Base-by-base conservation (phyloP, 2,888 invertebrate species). In the Adelognathus sp. region DNA sequence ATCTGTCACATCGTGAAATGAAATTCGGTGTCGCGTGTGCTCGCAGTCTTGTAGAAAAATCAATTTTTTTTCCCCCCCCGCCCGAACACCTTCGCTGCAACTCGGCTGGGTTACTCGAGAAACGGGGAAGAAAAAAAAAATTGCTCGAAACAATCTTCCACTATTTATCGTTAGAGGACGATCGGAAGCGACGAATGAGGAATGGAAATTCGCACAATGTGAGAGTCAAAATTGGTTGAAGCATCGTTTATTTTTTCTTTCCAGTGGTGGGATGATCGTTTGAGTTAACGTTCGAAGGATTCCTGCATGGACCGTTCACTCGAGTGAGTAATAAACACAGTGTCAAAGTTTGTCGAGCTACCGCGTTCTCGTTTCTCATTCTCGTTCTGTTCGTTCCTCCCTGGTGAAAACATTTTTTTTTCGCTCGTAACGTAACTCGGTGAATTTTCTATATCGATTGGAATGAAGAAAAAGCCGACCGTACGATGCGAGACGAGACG, bases 221-320 rank as follows among this genome's bases (percentile, higher is more conserved):
- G 4, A 52, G 54, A 18, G 14, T 1, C 18, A n/a, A n/a, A n/a
- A n/a, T n/a, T n/a, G n/a, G 18, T 54, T 60, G 14, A 33, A 14
- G n/a, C 41, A 69, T 63, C 52, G 11, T 9, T 9, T 69, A 33
- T 74, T 61, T 61, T 78, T 75, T n/a, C n/a, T n/a, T 83, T 82
- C 31, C 83, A 81, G 81, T 76, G 61, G 71, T 81, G 88, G 83
- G 82, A 87, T 88, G 88, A 80, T 86, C 83, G 79, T 86, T 83
- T 88, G 85, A 88, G 79, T 61, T n/a, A 79, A 74, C 76, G 67
- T 74, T n/a, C 78, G 82, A 70, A 69, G 83, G 82, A 82, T 80
- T 79, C 86, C 86, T 88, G 85, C 84, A 86, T 87, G 89, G 88
- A 90, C 85, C 86, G 84, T 86, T 87, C 84, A 61, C 83, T 87